Percentiles rank a stretch among this genome's conserved stretches.
Conservation (phyloP, 1,140 invertebrate species). For the Luehdorfia chinensis region DNA sequence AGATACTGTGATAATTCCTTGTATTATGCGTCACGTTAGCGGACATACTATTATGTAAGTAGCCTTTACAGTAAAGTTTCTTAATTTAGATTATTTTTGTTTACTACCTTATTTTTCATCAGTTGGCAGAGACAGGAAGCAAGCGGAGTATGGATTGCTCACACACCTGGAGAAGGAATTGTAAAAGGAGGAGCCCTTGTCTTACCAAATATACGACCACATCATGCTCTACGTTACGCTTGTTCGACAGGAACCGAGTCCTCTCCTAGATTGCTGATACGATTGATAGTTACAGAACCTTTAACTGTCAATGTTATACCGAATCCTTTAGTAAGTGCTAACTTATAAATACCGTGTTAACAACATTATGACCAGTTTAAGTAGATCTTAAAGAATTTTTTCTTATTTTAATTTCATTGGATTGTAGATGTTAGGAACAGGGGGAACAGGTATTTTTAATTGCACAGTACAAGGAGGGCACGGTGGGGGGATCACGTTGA, state of each 20-base stretch:
- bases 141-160: conserved; percentile 47
- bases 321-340: conserved; percentile 63
- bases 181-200: conserved; percentile 50
- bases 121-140: conserved; percentile 68
- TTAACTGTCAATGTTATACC: conserved; percentile 47
- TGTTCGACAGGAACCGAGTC: conserved; percentile 48
- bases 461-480: conserved; percentile 58
- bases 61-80: conserved; percentile 12
- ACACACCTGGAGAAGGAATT: conserved; percentile 41
- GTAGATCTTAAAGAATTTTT: too few species aligned
- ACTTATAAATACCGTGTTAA: background rate
- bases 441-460: conserved; percentile 58
- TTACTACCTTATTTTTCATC: conserved; percentile 14
- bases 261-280: conserved; percentile 43
- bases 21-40: conserved; percentile 54
- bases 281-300: conserved; percentile 53
- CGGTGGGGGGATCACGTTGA: conserved; percentile 53
- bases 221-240: conserved; percentile 53
- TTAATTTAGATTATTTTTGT: conserved; percentile 26
- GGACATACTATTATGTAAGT: conserved; percentile 60
- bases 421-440: conserved; percentile 60
- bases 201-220: conserved; percentile 38
- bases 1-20: conserved; percentile 57
- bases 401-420: background rate
- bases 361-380: background rate